Evolutionary conservation across 2,888 invertebrate genomes (phyloP).

Genomic region (Macrosiphum euphorbiae): DNA sequence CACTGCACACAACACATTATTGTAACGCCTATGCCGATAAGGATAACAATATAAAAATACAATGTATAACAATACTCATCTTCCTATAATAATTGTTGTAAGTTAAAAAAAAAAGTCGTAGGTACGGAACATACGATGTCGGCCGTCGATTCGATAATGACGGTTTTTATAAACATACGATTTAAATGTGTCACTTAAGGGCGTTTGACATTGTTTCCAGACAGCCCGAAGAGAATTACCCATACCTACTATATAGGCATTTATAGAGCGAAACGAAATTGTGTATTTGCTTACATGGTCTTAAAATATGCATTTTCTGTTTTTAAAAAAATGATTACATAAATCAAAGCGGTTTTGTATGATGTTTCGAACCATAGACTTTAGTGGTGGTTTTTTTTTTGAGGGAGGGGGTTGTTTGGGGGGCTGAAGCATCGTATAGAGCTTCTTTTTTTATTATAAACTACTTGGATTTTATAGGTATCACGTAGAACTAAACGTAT

Average conservation of each 20-base stretch:
- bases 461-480: too few relatives aligned
- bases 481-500: too few relatives aligned
- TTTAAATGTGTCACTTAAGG: neutral
- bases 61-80: neutral
- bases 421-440: too few relatives aligned
- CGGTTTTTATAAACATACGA: neutral
- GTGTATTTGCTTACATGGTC: neutral
- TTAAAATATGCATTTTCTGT: neutral
- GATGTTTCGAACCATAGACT: neutral
- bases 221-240: neutral
- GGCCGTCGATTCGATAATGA: neutral
- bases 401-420: too few relatives aligned
- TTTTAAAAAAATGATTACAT: neutral
- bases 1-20: neutral
- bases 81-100: neutral
- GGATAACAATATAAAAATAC: neutral
- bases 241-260: neutral
- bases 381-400: too few relatives aligned
- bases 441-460: too few relatives aligned
- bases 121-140: neutral
- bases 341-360: neutral
- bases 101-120: neutral
- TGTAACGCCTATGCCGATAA: neutral
- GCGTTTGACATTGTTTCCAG: neutral
- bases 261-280: neutral